phyloP scores from a whole-genome alignment of 2,888 invertebrate genomes.

The Thelaira solivaga region DNA sequence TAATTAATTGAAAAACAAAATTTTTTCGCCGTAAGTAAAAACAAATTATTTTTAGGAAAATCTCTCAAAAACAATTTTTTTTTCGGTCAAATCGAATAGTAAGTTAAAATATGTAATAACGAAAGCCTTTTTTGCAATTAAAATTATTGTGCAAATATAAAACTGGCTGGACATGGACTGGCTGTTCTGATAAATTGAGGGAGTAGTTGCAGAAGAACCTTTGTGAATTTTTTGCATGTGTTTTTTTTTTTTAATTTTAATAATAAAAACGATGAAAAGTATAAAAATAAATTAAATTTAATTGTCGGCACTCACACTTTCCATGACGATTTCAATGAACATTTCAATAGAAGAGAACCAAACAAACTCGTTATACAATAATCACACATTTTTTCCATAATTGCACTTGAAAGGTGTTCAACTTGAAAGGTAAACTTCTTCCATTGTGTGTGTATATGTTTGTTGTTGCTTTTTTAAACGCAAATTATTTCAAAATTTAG shows the following conservation, averaged over 20 bases:
- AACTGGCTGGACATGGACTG: no score
- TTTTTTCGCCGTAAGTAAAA: no score
- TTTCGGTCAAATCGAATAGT: no score
- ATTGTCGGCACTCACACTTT: slow-evolving; percentile 67
- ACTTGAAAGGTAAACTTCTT: slow-evolving; percentile 62
- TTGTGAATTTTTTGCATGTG: not conserved
- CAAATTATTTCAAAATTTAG: slow-evolving; percentile 8
- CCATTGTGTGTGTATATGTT: slow-evolving; percentile 23
- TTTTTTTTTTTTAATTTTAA: not conserved
- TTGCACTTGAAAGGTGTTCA: slow-evolving; percentile 64
- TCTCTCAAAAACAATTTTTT: no score
- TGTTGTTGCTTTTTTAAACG: slow-evolving; percentile 24
- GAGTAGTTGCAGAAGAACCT: no score
- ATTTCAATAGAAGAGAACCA: not conserved
- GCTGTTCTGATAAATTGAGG: no score
- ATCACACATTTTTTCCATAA: slow-evolving; percentile 53
- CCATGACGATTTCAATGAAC: not conserved
- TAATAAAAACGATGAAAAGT: not conserved
- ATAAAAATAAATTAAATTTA: slow-evolving; percentile 21
- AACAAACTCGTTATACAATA: slow-evolving; percentile 35
- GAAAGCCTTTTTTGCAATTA: no score
- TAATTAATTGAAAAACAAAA: no score
- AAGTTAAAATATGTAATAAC: no score
- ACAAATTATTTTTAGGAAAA: no score
- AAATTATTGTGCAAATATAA: no score